Evolutionary conservation across 2,888 invertebrate genomes (phyloP), one percentile per base, ranked within the genome.

Genomic region (Lottia gigantea): DNA sequence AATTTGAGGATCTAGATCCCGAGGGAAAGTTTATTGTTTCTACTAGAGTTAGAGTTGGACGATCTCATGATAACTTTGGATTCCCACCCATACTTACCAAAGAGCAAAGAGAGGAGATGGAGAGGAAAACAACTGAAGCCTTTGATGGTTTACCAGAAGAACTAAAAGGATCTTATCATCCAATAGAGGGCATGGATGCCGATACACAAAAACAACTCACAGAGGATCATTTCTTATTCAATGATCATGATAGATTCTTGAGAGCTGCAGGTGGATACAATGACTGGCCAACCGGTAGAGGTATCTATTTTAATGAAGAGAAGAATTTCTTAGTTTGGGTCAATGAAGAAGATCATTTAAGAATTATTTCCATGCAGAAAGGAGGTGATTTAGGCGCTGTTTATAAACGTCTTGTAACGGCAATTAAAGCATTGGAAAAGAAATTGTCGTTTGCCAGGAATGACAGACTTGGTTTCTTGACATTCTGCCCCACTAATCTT

Each of bases 241-340:
- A 84, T 66, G 76, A 82, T 62, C 82, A 82, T 40, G 83, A 82
- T 73, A 82, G 81, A 67, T 81, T 79, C 46, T 75, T 83, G 63
- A 77, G 78, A 49, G 79, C 78, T 67, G 80, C 82, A 49, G 79
- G 80, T 66, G 81, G 81, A 19, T 82, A 82, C 73, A 78, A 75
- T 66, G 83, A 85, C 80, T 97, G 96, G 96, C 96, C 97, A 0
- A 95, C 95, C 79, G 96, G 95, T 0, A 92, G 97, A 67, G 97
- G 97, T 0, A 96, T 97, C 64, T 97, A 93, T 86, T 91, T 96
- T 0, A 94, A 93, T 83, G 92, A 93, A 45, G 92, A 93, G 70
- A 93, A 93, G 82, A 94, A 93, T 79, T 89, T 95, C 80, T 94
- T 95, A 0, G n/a, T n/a, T n/a, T n/a, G n/a, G n/a, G n/a, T n/a